These are phyloP conservation scores for Henricia sp. DNA, from an alignment of 53 echinoderm and acorn worm genomes.

Conservation along the genomic window DNA sequence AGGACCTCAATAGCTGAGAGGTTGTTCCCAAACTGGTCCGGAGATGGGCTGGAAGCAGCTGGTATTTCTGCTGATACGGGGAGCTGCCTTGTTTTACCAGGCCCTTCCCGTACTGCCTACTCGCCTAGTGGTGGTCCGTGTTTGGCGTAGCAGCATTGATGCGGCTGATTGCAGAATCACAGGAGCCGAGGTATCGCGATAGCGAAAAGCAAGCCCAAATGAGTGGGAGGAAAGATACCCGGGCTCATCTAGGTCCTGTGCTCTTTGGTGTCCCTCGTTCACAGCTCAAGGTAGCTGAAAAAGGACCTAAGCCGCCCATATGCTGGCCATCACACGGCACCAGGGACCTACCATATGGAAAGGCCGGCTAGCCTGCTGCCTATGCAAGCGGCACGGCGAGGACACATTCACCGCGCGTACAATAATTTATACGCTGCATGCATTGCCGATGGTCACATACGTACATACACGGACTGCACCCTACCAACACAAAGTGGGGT, in stretches of 20 bases:
- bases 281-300: constrained; percentile 33
- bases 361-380: neutral
- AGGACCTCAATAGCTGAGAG: no score
- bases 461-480: constrained; percentile 12
- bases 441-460: neutral
- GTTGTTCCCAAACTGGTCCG: no score
- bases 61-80: no score
- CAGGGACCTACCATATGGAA: constrained; percentile 12
- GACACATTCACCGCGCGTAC: no score
- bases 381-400: no score
- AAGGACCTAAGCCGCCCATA: constrained; percentile 33
- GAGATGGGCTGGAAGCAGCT: no score
- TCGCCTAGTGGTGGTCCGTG: neutral
- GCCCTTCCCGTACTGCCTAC: constrained; percentile 32
- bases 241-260: neutral
- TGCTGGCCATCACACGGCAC: constrained; percentile 32
- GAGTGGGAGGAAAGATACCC: neutral
- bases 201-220: no score
- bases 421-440: no score
- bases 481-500: neutral
- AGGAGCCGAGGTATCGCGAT: no score
- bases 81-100: constrained; percentile 33
- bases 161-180: no score
- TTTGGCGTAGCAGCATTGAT: neutral
- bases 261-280: constrained; percentile 1